Conservation (phyloP, 2,888 invertebrate species). For the Sesia bembeciformis region DNA sequence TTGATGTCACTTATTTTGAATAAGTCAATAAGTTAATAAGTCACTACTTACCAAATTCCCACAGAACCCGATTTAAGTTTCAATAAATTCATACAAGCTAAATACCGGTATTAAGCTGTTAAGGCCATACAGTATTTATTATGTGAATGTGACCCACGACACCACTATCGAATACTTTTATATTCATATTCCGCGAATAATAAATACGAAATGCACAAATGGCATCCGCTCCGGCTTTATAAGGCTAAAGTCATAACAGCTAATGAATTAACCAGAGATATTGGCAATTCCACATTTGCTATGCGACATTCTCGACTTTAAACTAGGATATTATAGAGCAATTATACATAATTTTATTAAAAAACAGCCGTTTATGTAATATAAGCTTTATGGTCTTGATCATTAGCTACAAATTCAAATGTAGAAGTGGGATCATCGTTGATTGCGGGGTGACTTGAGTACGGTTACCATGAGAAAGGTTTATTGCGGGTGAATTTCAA, state of each 20-base stretch:
- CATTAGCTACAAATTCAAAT: neutral
- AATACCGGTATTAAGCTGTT: neutral
- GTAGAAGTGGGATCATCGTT: too few relatives aligned
- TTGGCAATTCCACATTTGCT: slow-evolving; percentile 5
- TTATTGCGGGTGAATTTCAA: too few relatives aligned
- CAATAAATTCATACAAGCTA: neutral
- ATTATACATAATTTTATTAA: slow-evolving; percentile 15
- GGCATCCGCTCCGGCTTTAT: neutral
- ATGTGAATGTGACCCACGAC: neutral
- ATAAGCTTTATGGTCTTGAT: neutral
- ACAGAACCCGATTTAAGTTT: neutral
- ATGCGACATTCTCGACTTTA: slow-evolving; percentile 11
- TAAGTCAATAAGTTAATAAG: too few relatives aligned
- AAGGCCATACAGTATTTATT: neutral
- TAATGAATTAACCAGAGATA: neutral
- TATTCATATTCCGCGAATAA: neutral
- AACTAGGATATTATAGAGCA: slow-evolving; percentile 12
- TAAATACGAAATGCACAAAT: neutral
- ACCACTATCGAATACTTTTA: neutral
- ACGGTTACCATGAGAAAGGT: too few relatives aligned
- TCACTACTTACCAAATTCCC: too few relatives aligned
- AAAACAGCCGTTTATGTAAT: neutral
- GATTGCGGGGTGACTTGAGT: too few relatives aligned
- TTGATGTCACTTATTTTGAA: too few relatives aligned
- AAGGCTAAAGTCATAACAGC: neutral